Base-by-base conservation (phyloP, 2,888 invertebrate species). In the Meiosimyza platycephala region DNA sequence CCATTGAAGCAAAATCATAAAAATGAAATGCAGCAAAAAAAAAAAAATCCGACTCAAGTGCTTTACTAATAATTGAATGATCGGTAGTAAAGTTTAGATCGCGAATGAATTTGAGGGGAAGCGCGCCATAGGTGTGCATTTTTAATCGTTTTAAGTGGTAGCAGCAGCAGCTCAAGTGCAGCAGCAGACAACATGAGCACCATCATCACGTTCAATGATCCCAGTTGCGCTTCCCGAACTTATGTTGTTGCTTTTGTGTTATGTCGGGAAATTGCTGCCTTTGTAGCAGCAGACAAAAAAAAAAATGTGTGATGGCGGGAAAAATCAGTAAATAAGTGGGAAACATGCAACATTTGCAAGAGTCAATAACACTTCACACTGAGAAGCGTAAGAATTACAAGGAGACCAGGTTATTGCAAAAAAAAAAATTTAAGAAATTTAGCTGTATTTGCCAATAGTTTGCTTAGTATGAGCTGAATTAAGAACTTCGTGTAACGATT, bases 171-270 rank as follows among this genome's bases (percentile, higher is more conserved):
- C n/a, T 16, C 16, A 63, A 63, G 47, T 48, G 15, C n/a, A 63
- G 64, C 55, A 55, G 40, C 67, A 67, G 18, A 47, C 67, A 40
- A 47, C 55, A 67, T 47, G 40, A 40, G 18, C 33, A 28, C 40
- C 40, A 40, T 40, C 40, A 40, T 28, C 51, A 51, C 69, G 69
- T 69, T 69, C 69, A 69, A 60, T 69, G 69, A 69, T 69, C 69
- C 60, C 69, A 15, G 60, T 18, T 33, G 33, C 51, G 52, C 52
- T 69, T 60, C 40, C 69, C 69, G 69, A 50, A 69, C n/a, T 62
- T 60, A 18, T 60, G 60, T n/a, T 28, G 40, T 12, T 28, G 69
- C 11, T 13, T n/a, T 40, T 40, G 40, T 40, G 40, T 40, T 40
- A 40, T 9, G 40, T 40, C 40, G 40, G 40, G 50, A 16, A 51